phyloP scores from a whole-genome alignment of 2,113 vertebrate species.

The Etia nguti region DNA sequence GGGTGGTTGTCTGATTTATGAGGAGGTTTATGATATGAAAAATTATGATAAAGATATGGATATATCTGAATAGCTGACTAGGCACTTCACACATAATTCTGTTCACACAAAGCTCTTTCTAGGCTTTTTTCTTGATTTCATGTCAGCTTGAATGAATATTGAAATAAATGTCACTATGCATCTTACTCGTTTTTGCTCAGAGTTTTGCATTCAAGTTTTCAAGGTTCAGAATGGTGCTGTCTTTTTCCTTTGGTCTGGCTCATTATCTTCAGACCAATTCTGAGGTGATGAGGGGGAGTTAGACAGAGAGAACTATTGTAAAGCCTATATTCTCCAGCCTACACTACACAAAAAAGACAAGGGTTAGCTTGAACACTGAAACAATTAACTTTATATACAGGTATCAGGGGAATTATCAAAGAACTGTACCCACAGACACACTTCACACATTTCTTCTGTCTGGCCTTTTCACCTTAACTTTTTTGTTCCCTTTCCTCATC shows the following conservation, averaged over 20 bases:
- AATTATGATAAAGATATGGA: neutral
- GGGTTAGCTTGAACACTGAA: neutral
- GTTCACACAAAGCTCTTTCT: neutral
- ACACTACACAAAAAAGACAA: neutral
- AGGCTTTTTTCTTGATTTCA: neutral
- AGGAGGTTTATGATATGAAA: neutral
- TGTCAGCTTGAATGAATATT: neutral
- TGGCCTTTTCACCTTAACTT: neutral
- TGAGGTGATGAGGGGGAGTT: neutral
- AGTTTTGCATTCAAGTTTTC: neutral
- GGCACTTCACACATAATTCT: neutral
- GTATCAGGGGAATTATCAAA: neutral
- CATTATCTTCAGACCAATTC: neutral
- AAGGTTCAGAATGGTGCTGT: neutral
- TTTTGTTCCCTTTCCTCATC: neutral
- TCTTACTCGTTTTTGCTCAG: neutral
- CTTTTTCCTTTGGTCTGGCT: neutral
- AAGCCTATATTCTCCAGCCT: neutral
- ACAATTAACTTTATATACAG: neutral
- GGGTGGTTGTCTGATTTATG: neutral
- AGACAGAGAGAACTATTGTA: neutral
- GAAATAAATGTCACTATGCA: neutral
- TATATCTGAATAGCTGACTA: neutral
- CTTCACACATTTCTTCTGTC: neutral
- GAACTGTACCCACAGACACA: neutral